Base-by-base conservation (phyloP, 2,113 vertebrate species). In the Cranoglanis bouderius region DNA sequence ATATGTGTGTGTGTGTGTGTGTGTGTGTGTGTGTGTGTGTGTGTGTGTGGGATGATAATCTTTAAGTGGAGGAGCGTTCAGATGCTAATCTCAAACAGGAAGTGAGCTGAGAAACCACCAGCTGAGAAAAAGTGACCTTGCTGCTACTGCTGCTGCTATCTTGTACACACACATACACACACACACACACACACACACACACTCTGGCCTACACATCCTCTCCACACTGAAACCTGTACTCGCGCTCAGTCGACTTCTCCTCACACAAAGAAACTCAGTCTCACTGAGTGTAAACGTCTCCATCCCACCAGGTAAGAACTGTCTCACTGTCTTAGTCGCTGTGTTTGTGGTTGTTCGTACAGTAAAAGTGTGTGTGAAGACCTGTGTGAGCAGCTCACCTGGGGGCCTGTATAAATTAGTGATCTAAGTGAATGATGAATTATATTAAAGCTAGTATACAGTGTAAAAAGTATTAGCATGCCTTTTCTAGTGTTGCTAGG, bases 31-130 rank as follows among this genome's bases (percentile, higher is more conserved):
- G 85, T 32, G 70, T 85, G 91, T 72, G 29, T 65, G 86, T 82
- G 78, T 91, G 94, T 88, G 90, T 49, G 88, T 55, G 92, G 87
- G 94, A 95, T 94, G 93, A 95, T 92, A 91, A 94, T 95, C 94
- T 89, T 87, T 92, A 92, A 94, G 94, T 94, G 92, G 88, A 92
- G 93, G 93, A 94, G 95, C 93, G 91, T 93, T 92, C 78, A 92
- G 95, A 96, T 96, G 93, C 86, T 93, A 94, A 95, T 96, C 95
- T 91, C 67, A 93, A 51, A 92, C 92, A 95, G 96, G 96, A 96
- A 96, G 93, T 94, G 92, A 94, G 91, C 92, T 92, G 91, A 92
- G 92, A 95, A 91, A 95, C 95, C 95, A 93, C 95, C 95, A 94
- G 93, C 92, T 94, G 53, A 10, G 94, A 93, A 93, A 91, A 78